Base-by-base conservation (phyloP, 1,140 invertebrate genomes). In the Leptinotarsa lineolata region DNA sequence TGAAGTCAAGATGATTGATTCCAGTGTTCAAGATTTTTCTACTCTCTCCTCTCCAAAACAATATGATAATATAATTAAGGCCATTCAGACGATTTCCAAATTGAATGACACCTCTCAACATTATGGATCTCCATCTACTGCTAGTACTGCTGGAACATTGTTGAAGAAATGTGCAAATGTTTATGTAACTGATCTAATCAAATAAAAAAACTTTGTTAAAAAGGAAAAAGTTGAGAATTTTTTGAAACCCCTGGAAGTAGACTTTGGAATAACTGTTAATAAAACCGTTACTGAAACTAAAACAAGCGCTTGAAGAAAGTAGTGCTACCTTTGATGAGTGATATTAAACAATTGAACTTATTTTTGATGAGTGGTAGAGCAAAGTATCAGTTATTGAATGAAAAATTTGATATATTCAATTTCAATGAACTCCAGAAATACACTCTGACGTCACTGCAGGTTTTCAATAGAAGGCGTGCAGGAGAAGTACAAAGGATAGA, bases 391-490 rank as follows among this genome's bases (percentile, higher is more conserved):
- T 24, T n/a, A 12, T 54, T 70, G 20, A 70, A 46, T 30, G 20
- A 70, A 70, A 60, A 45, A n/a, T 70, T 58, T 70, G 13, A n/a
- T 18, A 48, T 21, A 16, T 5, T 18, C 5, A 4, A 48, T n/a
- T 70, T 24, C 12, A 54, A 18, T 18, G 24, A 48, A 8, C 58
- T 70, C 16, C 24, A 21, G 12, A 70, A n/a, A 46, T 12, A 13
- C 8, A 48, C 21, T 12, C 22, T 70, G 16, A 60, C 59, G 11
- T 48, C 54, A 5, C 21, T 70, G 5, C 59, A 59, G 21, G 21
- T 70, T 18, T 70, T 70, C 24, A 70, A 70, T 48, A 70, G 68
- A 59, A 70, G 22, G 16, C 15, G 68, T 0, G 48, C 68, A 20
- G 68, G 54, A 18, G 46, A 70, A 70, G 16, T 70, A 6, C 18